Conservation (phyloP, 2,113 vertebrate species). For the Corynorhinus townsendii region DNA sequence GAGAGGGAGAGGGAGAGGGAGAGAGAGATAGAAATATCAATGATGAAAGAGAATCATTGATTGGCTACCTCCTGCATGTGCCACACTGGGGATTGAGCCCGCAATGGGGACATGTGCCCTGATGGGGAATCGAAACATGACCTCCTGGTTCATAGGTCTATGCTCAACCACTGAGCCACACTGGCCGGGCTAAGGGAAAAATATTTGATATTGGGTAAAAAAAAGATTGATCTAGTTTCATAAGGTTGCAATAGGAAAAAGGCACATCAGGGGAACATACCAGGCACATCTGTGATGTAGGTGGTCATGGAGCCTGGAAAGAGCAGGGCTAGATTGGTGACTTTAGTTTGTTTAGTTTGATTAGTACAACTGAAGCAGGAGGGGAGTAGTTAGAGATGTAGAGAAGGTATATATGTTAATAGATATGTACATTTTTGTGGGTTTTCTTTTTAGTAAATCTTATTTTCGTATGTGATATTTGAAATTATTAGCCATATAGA, state of each 20-base stretch:
- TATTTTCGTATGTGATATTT: neutral
- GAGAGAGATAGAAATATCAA: too few species aligned
- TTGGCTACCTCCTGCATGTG: too few species aligned
- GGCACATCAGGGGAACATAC: neutral
- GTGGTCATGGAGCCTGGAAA: neutral
- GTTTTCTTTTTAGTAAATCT: neutral
- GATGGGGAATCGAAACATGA: too few species aligned
- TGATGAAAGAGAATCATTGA: too few species aligned
- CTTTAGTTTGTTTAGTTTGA: neutral
- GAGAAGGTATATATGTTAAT: neutral
- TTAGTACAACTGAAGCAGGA: neutral
- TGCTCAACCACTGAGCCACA: too few species aligned
- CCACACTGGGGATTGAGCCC: too few species aligned
- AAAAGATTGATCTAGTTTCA: neutral
- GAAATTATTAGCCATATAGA: neutral
- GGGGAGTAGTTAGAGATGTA: neutral
- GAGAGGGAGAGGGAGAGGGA: too few species aligned
- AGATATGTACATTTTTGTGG: neutral
- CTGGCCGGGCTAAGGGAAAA: too few species aligned
- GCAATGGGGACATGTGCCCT: too few species aligned
- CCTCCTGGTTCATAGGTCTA: too few species aligned
- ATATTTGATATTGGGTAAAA: neutral
- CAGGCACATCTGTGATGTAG: rapidly evolving
- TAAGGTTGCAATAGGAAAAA: neutral
- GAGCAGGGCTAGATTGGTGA: neutral